Conservation (phyloP, 2,888 invertebrate genomes). For the Ashinkailepas kermadecensis region DNA sequence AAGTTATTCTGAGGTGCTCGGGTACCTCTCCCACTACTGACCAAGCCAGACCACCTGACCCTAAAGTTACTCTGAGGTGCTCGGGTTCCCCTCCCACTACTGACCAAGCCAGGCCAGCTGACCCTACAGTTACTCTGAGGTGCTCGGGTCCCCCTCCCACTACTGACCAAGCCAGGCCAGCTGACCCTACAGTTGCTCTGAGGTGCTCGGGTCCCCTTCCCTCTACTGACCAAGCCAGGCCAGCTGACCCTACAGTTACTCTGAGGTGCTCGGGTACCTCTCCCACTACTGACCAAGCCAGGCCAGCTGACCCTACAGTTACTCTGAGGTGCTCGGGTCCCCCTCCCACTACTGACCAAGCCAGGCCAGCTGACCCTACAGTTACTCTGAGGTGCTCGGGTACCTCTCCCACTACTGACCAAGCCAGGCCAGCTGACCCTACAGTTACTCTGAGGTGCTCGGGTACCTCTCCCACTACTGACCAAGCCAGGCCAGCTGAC, state of each 20-base stretch:
- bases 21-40: constrained; percentile 29
- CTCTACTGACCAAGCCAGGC: constrained; percentile 36
- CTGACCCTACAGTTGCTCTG: constrained; percentile 29
- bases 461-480: constrained; percentile 26
- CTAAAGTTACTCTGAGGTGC: too few relatives aligned
- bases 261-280: too few relatives aligned
- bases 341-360: constrained; percentile 34
- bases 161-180: constrained; percentile 37
- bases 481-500: constrained; percentile 36
- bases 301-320: constrained; percentile 34
- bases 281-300: constrained; percentile 35
- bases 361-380: constrained; percentile 35
- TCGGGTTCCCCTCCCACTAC: constrained; percentile 23
- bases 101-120: constrained; percentile 37
- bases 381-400: too few relatives aligned
- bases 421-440: constrained; percentile 36
- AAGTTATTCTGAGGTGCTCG: too few relatives aligned
- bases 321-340: too few relatives aligned
- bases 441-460: not conserved
- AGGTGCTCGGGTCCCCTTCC: too few relatives aligned
- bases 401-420: constrained; percentile 32
- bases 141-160: too few relatives aligned
- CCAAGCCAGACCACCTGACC: constrained; percentile 34
- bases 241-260: constrained; percentile 32
- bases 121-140: constrained; percentile 21